Evolutionary conservation across 2,888 invertebrate species (phyloP).

Genomic region (Pelosia muscerda): DNA sequence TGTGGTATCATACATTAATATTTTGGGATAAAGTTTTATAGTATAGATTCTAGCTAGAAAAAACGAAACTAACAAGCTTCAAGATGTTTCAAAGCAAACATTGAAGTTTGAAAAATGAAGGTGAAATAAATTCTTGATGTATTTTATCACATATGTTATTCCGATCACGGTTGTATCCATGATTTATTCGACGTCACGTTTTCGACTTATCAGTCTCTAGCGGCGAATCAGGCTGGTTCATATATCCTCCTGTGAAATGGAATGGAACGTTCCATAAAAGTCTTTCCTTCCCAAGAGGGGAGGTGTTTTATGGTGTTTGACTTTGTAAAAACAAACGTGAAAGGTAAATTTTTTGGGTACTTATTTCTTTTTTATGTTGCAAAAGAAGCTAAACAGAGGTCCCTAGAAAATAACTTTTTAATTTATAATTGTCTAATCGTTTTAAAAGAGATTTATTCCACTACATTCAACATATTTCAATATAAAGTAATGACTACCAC

Average conservation of each 20-base stretch:
- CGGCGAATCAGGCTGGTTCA: constrained; percentile 59
- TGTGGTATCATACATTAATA: too few species aligned
- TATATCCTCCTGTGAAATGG: constrained; percentile 49
- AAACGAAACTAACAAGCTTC: neutral
- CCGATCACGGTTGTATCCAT: constrained; percentile 61
- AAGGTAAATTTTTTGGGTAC: neutral
- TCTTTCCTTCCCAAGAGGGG: constrained; percentile 27
- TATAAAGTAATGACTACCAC: too few species aligned
- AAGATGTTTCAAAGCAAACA: constrained; percentile 3
- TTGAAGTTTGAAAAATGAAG: constrained; percentile 23
- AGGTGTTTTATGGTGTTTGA: constrained; percentile 29
- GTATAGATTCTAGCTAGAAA: neutral
- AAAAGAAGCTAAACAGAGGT: neutral
- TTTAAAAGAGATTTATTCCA: too few species aligned
- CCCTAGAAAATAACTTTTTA: too few species aligned
- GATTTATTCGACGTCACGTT: constrained; percentile 74
- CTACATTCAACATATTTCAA: too few species aligned
- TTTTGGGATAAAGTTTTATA: neutral
- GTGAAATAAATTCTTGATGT: constrained; percentile 43
- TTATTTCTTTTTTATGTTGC: neutral
- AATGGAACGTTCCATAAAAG: constrained; percentile 50
- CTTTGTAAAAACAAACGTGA: constrained; percentile 24
- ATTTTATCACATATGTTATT: constrained; percentile 54
- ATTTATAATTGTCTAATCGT: too few species aligned
- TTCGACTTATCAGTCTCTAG: constrained; percentile 69